A percentile compares a stretch with the other conserved stretches of the same genome.
phyloP scores from a whole-genome alignment of 2,888 invertebrate genomes.

The Trachelus iudaicus region DNA sequence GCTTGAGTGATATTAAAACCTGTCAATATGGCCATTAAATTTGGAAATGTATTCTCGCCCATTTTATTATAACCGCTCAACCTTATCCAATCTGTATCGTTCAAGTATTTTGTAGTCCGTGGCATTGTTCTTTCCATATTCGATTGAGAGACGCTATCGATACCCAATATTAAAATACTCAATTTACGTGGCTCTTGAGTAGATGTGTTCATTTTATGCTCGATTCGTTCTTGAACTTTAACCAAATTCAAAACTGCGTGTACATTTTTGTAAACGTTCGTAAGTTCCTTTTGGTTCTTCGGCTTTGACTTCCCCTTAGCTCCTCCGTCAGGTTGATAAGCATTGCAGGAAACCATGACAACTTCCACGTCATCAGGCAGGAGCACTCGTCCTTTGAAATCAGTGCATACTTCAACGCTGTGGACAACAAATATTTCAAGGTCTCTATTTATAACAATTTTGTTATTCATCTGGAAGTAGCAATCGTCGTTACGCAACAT shows the following conservation, averaged over 20 bases:
- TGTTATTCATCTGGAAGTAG: neutral
- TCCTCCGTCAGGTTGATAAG: conserved; percentile 16
- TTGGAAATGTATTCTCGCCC: conserved; percentile 91
- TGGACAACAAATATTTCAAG: conserved; percentile 27
- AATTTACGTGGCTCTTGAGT: conserved; percentile 54
- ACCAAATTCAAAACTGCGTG: conserved; percentile 70
- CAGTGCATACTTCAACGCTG: conserved; percentile 65
- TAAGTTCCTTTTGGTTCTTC: conserved; percentile 23
- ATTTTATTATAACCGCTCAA: conserved; percentile 82
- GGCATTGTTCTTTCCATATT: conserved; percentile 83
- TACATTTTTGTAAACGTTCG: conserved; percentile 68
- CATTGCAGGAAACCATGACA: conserved; percentile 68
- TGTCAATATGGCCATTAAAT: conserved; percentile 84
- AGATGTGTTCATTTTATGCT: conserved; percentile 13
- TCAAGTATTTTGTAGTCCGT: conserved; percentile 75
- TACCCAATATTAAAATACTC: conserved; percentile 82
- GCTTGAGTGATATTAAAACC: conserved; percentile 71
- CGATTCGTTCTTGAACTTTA: conserved; percentile 66
- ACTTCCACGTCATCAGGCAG: conserved; percentile 64
- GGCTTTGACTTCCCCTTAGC: conserved; percentile 25
- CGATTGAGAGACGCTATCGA: conserved; percentile 86
- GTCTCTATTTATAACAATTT: neutral
- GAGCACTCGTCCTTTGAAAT: conserved; percentile 62
- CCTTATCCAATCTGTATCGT: conserved; percentile 77
- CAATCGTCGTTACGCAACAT: neutral